A percentile compares a stretch with the other conserved stretches of the same genome.
Evolutionary conservation across 1,140 invertebrate species (phyloP).

Genomic region (Bilobella aurantiaca): DNA sequence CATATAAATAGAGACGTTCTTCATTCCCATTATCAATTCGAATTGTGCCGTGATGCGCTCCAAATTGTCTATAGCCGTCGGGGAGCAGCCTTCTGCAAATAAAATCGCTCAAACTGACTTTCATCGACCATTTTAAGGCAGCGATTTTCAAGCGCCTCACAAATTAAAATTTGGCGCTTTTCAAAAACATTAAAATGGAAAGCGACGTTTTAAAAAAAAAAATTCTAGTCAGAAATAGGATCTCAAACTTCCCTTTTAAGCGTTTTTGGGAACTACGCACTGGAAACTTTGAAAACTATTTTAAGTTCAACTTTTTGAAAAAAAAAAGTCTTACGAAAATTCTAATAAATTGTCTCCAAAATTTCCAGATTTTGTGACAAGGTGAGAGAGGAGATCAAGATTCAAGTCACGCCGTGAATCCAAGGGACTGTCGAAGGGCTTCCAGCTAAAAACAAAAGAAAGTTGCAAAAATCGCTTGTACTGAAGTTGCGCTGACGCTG

Average conservation of each 20-base stretch:
- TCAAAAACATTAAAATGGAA: too few species aligned
- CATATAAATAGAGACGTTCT: slow-evolving; percentile 42
- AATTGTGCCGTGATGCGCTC: slow-evolving; percentile 42
- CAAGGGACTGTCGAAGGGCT: slow-evolving; percentile 43
- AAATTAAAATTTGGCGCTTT: too few species aligned
- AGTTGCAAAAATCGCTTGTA: not conserved
- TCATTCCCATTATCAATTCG: slow-evolving; percentile 37
- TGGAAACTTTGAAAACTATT: too few species aligned
- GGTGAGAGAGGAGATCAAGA: slow-evolving; percentile 38
- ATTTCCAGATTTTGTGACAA: slow-evolving; percentile 43
- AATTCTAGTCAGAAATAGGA: too few species aligned
- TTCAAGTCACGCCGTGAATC: slow-evolving; percentile 37
- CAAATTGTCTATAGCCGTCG: slow-evolving; percentile 46
- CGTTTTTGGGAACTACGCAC: too few species aligned
- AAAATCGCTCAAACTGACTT: slow-evolving; percentile 11
- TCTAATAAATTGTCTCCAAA: slow-evolving; percentile 48
- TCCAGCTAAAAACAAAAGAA: slow-evolving; percentile 45
- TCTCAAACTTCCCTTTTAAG: too few species aligned
- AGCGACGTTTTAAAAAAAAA: too few species aligned
- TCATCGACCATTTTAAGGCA: too few species aligned
- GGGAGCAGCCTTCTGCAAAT: slow-evolving; percentile 33
- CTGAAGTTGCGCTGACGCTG: not conserved
- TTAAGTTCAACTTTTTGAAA: too few species aligned
- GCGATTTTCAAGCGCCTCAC: too few species aligned
- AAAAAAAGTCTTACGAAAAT: slow-evolving; percentile 42